phyloP scores from a whole-genome alignment of 2,797 vertebrate species.

The Labeo calbasu region DNA sequence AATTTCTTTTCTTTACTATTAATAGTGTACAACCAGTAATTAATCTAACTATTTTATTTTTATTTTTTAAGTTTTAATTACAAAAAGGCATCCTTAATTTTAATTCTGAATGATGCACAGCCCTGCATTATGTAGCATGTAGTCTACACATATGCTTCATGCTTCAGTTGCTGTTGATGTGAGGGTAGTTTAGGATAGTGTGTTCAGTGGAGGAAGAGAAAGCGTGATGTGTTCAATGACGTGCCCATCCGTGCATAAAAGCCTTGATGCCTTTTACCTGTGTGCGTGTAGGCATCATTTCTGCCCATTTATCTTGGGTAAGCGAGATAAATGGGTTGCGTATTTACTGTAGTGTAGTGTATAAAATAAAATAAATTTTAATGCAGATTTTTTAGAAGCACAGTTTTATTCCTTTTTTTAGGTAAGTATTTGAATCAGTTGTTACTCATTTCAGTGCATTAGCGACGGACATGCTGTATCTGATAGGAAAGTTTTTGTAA shows the following conservation, averaged over 20 bases:
- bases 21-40: background rate
- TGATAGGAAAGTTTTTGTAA: conserved; percentile 1
- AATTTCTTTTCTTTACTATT: background rate
- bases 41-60: background rate
- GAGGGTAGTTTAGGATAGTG: conserved; percentile 41
- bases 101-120: background rate
- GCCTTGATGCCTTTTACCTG: conserved; percentile 31
- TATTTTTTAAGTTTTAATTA: background rate
- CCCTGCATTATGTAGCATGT: background rate
- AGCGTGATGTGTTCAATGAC: conserved; percentile 35
- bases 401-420: background rate
- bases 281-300: conserved; percentile 34
- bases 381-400: conserved; percentile 6
- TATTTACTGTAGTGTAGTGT: conserved; percentile 11
- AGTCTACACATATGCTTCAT: conserved; percentile 42
- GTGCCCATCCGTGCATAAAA: conserved; percentile 31
- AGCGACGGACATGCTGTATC: background rate
- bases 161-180: conserved; percentile 62
- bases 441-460: conserved; percentile 3
- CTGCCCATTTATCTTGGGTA: conserved; percentile 49
- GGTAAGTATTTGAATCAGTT: background rate
- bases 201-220: conserved; percentile 1
- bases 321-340: conserved; percentile 51
- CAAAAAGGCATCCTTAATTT: background rate
- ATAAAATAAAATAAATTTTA: conserved; percentile 26